phyloP scores from a whole-genome alignment of 2,888 invertebrate genomes.

The Lasioglossum calceatum region DNA sequence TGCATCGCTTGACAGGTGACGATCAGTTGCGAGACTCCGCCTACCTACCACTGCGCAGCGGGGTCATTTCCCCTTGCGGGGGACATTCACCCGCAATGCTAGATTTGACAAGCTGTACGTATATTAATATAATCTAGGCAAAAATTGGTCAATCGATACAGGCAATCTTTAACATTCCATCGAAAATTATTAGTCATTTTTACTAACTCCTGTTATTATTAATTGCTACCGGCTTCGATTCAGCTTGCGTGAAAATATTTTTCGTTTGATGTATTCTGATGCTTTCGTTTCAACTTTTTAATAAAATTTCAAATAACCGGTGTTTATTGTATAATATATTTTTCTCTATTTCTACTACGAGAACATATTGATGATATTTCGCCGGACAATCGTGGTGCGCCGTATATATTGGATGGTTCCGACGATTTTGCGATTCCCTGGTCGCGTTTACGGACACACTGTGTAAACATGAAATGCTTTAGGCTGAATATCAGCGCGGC shows the following conservation, averaged over 20 bases:
- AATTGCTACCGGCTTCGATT: not conserved
- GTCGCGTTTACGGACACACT: not conserved
- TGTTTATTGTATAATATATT: not conserved
- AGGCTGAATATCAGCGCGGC: constrained; percentile 37
- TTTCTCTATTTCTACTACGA: not conserved
- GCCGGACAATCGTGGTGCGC: not conserved
- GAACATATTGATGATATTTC: not conserved
- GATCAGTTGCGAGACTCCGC: too few relatives aligned
- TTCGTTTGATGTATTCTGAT: not conserved
- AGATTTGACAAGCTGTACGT: too few relatives aligned
- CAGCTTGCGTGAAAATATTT: not conserved
- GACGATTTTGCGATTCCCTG: not conserved
- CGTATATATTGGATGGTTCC: not conserved
- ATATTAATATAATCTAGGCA: too few relatives aligned
- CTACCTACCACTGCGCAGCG: too few relatives aligned
- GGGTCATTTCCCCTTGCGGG: too few relatives aligned
- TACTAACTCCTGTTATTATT: not conserved
- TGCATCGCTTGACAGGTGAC: too few relatives aligned
- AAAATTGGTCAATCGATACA: not conserved
- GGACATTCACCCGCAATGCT: too few relatives aligned
- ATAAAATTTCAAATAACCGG: not conserved
- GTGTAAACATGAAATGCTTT: constrained; percentile 35
- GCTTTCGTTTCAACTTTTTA: not conserved
- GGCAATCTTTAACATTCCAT: not conserved
- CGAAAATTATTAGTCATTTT: not conserved